Evolutionary conservation across 2,888 invertebrate species (phyloP).

Genomic region (Phortica magna): DNA sequence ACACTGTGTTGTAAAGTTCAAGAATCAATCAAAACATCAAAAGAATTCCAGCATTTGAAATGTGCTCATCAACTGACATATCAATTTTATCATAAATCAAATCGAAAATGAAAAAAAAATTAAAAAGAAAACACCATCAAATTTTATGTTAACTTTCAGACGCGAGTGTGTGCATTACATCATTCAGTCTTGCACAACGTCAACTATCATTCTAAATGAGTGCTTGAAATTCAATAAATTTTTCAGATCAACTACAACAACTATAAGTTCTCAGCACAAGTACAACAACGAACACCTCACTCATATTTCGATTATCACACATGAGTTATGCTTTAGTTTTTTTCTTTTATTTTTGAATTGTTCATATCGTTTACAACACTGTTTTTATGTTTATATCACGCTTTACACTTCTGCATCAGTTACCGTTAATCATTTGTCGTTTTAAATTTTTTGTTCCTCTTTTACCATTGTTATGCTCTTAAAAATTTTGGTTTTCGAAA

Average conservation of each 20-base stretch:
- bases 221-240: neutral
- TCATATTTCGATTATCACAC: neutral
- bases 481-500: constrained; percentile 40
- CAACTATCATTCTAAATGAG: neutral
- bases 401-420: constrained; percentile 16
- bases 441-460: constrained; percentile 40
- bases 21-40: neutral
- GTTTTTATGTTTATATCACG: constrained; percentile 5
- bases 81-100: neutral
- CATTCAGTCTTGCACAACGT: constrained; percentile 4
- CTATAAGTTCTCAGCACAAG: neutral
- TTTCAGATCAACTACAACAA: neutral
- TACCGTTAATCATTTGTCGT: neutral
- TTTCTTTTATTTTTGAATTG: neutral
- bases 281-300: constrained; percentile 5
- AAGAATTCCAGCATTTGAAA: neutral
- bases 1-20: constrained; percentile 6
- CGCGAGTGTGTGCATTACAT: neutral
- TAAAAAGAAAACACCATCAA: neutral
- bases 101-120: neutral
- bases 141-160: neutral
- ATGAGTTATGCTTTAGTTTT: constrained; percentile 10
- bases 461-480: constrained; percentile 25
- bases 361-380: neutral
- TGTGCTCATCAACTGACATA: neutral